Conservation (phyloP, 2,797 vertebrate species). For the Pyrrhura leucotis region DNA sequence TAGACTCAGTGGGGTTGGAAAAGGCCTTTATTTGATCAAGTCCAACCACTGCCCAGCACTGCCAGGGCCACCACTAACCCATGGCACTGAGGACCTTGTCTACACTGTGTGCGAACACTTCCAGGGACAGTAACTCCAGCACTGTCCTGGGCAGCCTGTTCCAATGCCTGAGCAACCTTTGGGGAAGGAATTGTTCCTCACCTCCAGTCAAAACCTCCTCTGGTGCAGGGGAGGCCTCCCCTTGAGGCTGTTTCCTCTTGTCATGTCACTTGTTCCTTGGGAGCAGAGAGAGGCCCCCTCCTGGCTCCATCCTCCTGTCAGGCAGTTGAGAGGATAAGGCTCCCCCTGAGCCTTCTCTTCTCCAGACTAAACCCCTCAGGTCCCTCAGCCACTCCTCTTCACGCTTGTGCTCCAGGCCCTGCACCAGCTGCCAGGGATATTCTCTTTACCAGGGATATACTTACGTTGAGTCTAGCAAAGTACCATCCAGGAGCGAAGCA, state of each 20-base stretch:
- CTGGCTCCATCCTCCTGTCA: neutral
- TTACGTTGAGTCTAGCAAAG: slow-evolving; percentile 93
- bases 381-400: neutral
- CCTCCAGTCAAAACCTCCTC: neutral
- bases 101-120: neutral
- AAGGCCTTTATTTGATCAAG: neutral
- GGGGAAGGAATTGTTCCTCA: neutral
- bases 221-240: neutral
- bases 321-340: neutral
- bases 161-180: neutral
- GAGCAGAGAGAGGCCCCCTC: neutral
- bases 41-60: neutral
- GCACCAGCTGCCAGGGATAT: neutral
- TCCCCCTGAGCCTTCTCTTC: neutral
- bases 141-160: neutral
- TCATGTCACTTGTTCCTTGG: neutral
- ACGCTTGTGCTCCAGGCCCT: neutral
- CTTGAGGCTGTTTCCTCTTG: neutral
- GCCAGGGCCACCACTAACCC: neutral
- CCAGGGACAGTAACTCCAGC: neutral
- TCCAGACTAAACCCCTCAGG: neutral
- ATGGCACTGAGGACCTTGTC: neutral
- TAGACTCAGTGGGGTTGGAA: neutral
- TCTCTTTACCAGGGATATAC: slow-evolving; percentile 25
- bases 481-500: slow-evolving; percentile 90